These are phyloP conservation scores for Cygnus buccinator DNA, from an alignment of 2,113 vertebrate species.

Conservation along the genomic window DNA sequence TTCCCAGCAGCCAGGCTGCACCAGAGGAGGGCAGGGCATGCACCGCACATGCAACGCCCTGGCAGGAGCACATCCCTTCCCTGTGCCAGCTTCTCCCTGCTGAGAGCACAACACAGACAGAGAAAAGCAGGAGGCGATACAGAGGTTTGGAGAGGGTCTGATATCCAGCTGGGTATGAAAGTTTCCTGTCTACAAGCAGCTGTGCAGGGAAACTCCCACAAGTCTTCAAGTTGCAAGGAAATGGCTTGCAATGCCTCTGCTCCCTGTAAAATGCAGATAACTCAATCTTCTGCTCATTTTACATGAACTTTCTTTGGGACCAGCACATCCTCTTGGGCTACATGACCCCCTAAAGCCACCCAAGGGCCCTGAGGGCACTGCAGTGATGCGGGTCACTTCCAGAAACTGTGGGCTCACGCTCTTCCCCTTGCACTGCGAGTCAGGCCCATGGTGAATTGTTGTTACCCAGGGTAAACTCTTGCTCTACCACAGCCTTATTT, in stretches of 20 bases:
- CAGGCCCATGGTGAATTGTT: background rate
- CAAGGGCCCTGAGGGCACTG: background rate
- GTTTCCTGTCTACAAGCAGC: background rate
- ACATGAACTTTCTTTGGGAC: background rate
- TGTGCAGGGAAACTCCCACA: background rate
- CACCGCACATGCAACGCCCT: background rate
- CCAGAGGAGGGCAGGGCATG: background rate
- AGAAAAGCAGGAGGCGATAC: background rate
- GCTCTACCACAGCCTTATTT: background rate
- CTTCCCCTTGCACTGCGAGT: background rate
- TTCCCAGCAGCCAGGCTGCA: background rate
- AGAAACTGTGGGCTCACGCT: background rate
- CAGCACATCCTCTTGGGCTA: background rate
- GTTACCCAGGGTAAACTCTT: background rate
- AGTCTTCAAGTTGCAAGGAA: background rate
- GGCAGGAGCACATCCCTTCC: background rate
- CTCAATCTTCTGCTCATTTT: background rate
- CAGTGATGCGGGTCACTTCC: background rate
- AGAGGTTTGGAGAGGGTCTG: background rate
- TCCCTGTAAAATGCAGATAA: background rate
- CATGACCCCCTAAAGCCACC: rapidly evolving
- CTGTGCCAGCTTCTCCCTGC: background rate
- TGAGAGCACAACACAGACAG: background rate
- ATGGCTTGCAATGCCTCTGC: rapidly evolving
- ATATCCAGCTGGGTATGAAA: background rate